These are phyloP conservation scores for Scatophagus argus DNA, from an alignment of 2,113 vertebrate species.

Conservation along the genomic window DNA sequence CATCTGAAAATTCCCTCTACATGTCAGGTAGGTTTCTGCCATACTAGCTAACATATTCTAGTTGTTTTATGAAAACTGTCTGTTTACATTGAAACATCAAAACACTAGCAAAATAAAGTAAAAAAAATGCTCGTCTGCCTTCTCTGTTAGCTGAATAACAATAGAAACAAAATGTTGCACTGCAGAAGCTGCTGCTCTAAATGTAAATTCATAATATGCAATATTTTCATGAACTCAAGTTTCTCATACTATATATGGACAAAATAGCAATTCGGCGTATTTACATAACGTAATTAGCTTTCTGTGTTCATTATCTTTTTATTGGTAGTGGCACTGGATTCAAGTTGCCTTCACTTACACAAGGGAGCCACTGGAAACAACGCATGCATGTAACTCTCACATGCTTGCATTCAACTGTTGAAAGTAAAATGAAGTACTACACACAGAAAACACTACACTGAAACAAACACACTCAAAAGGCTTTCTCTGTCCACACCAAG, in stretches of 20 bases:
- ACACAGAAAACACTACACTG: not conserved
- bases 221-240: not conserved
- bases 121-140: not conserved
- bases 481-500: not conserved
- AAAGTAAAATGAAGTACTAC: not conserved
- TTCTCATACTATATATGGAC: no score
- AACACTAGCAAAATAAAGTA: not conserved
- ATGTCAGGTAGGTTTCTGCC: constrained; percentile 11
- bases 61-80: not conserved
- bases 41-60: not conserved
- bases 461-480: not conserved
- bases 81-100: not conserved
- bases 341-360: not conserved
- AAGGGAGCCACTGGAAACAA: not conserved
- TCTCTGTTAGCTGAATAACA: not conserved
- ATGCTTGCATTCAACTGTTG: not conserved
- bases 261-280: not conserved
- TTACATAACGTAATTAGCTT: no score
- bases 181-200: not conserved
- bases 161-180: not conserved
- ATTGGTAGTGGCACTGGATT: not conserved
- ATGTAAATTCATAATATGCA: not conserved
- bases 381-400: not conserved
- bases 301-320: not conserved
- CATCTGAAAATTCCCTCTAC: constrained; percentile 25